These are phyloP conservation scores for Hydraecia micacea DNA, from an alignment of 2,888 invertebrate genomes.

Conservation along the genomic window DNA sequence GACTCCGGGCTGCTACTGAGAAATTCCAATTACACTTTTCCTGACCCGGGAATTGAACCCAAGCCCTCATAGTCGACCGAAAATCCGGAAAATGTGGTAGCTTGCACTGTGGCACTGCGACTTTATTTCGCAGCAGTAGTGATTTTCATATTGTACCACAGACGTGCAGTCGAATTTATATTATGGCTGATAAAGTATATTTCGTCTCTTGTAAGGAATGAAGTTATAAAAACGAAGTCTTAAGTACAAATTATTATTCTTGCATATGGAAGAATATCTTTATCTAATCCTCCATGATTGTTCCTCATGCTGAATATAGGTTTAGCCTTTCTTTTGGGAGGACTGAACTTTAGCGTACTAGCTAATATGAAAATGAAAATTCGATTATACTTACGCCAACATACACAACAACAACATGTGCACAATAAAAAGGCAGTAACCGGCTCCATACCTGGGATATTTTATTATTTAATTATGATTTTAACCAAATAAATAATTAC, in stretches of 20 bases:
- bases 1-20: not conserved
- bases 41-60: not conserved
- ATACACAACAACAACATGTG: slow-evolving; percentile 73
- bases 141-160: not conserved
- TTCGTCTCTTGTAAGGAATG: not conserved
- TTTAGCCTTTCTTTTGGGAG: not conserved
- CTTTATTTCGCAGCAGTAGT: too few relatives aligned
- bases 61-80: too few relatives aligned
- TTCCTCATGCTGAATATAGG: not conserved
- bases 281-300: not conserved
- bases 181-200: not conserved
- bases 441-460: slow-evolving; percentile 73
- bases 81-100: too few relatives aligned
- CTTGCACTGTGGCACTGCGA: too few relatives aligned
- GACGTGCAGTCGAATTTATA: not conserved
- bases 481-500: not conserved
- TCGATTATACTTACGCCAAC: slow-evolving; percentile 80
- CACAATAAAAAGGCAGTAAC: slow-evolving; percentile 75
- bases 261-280: not conserved
- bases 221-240: too few relatives aligned
- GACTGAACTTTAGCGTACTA: not conserved
- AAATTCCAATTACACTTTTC: not conserved
- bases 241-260: not conserved
- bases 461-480: slow-evolving; percentile 13
- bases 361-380: not conserved